phyloP scores from a whole-genome alignment of 2,113 vertebrate species.

The Ptilorrhoa leucosticta region DNA sequence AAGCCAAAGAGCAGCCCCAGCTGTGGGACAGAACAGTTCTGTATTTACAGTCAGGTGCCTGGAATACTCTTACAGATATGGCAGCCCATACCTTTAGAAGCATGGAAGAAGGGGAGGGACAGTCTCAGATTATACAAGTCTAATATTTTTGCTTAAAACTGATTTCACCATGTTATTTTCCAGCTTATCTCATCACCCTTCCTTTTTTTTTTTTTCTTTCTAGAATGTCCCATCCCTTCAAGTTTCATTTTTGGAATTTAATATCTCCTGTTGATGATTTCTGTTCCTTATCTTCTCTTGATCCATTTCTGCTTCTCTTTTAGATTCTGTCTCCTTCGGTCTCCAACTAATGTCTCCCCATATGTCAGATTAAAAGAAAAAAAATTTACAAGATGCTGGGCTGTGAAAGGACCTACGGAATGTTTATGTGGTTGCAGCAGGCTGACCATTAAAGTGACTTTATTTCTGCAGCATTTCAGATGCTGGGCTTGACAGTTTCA shows the following conservation, averaged over 20 bases:
- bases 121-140: background rate
- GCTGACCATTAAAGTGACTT: constrained; percentile 60
- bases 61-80: background rate
- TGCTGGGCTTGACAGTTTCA: constrained; percentile 62
- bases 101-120: background rate
- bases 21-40: background rate
- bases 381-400: background rate
- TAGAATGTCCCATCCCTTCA: background rate
- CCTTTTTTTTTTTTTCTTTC: background rate
- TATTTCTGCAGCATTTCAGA: constrained; percentile 52
- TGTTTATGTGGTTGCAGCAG: background rate
- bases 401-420: constrained; percentile 1
- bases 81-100: background rate
- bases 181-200: background rate
- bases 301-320: background rate
- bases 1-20: background rate
- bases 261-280: constrained; percentile 8
- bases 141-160: background rate
- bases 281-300: constrained; percentile 16
- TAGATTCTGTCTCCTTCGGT: background rate
- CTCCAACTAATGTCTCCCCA: background rate
- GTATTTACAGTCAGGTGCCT: background rate
- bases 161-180: background rate
- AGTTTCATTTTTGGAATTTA: constrained; percentile 21
- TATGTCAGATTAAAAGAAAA: constrained; percentile 3